Percentiles rank a stretch among this genome's conserved stretches.
Evolutionary conservation across 2,797 vertebrate species (phyloP).

Genomic region (Molossus alvarezi): DNA sequence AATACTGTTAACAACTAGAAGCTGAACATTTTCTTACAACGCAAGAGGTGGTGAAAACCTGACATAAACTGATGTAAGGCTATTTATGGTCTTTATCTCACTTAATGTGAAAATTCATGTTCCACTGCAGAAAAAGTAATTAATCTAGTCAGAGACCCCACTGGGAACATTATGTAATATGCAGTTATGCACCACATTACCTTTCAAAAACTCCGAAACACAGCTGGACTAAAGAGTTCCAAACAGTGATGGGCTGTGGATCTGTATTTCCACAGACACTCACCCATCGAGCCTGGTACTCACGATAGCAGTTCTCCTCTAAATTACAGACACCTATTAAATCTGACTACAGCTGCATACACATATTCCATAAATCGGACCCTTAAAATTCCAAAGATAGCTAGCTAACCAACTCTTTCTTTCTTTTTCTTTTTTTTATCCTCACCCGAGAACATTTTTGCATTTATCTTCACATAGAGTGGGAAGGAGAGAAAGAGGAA

Average conservation of each 20-base stretch:
- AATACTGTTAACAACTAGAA: not conserved
- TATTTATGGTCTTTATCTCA: slow-evolving; percentile 62
- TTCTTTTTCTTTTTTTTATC: no score
- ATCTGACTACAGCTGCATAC: not conserved
- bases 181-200: not conserved
- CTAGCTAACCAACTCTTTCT: not conserved
- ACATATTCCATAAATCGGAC: not conserved
- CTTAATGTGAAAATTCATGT: slow-evolving; percentile 57
- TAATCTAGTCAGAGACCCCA: slow-evolving; percentile 65
- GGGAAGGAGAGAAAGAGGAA: no score
- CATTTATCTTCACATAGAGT: no score
- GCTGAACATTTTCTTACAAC: slow-evolving; percentile 22
- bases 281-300: not conserved
- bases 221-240: slow-evolving; percentile 14
- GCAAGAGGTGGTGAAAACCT: slow-evolving; percentile 35
- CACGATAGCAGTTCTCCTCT: not conserved
- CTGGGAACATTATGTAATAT: slow-evolving; percentile 40
- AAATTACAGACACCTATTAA: not conserved
- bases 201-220: slow-evolving; percentile 55
- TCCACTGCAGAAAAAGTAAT: slow-evolving; percentile 53
- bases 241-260: not conserved
- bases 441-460: no score
- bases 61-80: not conserved
- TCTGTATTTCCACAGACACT: not conserved
- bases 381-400: slow-evolving; percentile 7